These are phyloP conservation scores for Patella ulyssiponensis DNA, from an alignment of 2,888 invertebrate species.

Conservation along the genomic window DNA sequence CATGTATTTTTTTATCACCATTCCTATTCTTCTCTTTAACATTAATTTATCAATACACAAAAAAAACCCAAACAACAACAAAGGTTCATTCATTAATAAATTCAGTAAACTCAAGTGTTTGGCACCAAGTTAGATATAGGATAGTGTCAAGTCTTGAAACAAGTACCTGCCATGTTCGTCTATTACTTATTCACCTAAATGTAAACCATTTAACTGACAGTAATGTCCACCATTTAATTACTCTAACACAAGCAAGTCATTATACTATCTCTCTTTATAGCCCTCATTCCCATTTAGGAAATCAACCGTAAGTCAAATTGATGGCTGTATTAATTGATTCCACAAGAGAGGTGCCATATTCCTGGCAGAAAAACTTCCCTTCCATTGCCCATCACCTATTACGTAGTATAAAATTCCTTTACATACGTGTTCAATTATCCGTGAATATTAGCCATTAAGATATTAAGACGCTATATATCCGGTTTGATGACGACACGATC, in stretches of 20 bases:
- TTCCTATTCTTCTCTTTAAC: too few species aligned
- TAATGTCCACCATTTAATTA: constrained; percentile 4
- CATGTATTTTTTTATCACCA: too few species aligned
- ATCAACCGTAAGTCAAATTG: not conserved
- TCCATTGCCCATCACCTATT: not conserved
- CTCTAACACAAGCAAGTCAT: constrained; percentile 5
- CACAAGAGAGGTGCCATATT: not conserved
- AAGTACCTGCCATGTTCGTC: constrained; percentile 2
- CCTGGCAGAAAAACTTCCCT: not conserved
- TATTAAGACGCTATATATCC: constrained; percentile 3
- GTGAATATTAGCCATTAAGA: not conserved
- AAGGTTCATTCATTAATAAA: too few species aligned
- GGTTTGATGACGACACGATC: not conserved
- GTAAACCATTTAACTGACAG: not conserved
- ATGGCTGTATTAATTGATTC: not conserved
- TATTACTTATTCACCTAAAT: not conserved
- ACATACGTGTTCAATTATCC: too few species aligned
- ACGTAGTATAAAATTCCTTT: not conserved
- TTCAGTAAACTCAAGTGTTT: too few species aligned
- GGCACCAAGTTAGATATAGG: too few species aligned
- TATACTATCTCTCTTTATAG: not conserved
- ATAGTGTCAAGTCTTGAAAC: not conserved
- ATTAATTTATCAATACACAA: too few species aligned
- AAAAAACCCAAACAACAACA: too few species aligned
- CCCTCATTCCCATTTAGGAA: not conserved